phyloP scores from a whole-genome alignment of 2,113 vertebrate species.

The Scartelaos histophorus region DNA sequence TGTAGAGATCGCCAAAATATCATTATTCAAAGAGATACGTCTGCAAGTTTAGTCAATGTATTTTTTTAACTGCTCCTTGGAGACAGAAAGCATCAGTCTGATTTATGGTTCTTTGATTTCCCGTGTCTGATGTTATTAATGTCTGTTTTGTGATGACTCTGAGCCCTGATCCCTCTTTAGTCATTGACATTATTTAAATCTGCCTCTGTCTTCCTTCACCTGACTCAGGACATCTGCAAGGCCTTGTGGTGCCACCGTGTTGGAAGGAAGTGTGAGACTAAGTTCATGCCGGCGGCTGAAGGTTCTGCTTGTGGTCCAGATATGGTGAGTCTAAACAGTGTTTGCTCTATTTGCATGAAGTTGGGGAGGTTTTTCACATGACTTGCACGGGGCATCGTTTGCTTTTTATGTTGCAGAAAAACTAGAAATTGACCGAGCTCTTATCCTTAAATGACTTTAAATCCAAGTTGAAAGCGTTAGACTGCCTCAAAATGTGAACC shows the following conservation, averaged over 20 bases:
- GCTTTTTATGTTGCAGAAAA: slow-evolving; percentile 16
- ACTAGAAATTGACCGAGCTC: background rate
- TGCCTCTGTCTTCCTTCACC: slow-evolving; percentile 6
- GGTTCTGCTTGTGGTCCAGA: slow-evolving; percentile 85
- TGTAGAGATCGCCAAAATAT: slow-evolving; percentile 22
- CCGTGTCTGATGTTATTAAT: slow-evolving; percentile 26
- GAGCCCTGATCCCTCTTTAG: slow-evolving; percentile 12
- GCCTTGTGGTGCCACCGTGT: slow-evolving; percentile 91
- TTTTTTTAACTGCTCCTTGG: slow-evolving; percentile 30
- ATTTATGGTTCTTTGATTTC: slow-evolving; percentile 30
- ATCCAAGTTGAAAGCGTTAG: background rate
- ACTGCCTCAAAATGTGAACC: background rate
- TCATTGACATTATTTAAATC: slow-evolving; percentile 1
- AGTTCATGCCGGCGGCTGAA: slow-evolving; percentile 92
- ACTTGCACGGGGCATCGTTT: slow-evolving; percentile 20
- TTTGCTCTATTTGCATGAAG: slow-evolving; percentile 4
- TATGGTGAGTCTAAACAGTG: slow-evolving; percentile 77
- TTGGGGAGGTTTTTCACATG: slow-evolving; percentile 28
- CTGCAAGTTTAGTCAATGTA: slow-evolving; percentile 36
- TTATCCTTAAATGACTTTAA: background rate
- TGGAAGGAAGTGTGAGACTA: slow-evolving; percentile 91
- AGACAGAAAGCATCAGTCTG: slow-evolving; percentile 35
- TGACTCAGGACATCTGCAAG: slow-evolving; percentile 88
- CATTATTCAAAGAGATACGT: slow-evolving; percentile 39
- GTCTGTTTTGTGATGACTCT: slow-evolving; percentile 24